Evolutionary conservation across 2,113 vertebrate species (phyloP).

Genomic region (Falcunculus frontatus): DNA sequence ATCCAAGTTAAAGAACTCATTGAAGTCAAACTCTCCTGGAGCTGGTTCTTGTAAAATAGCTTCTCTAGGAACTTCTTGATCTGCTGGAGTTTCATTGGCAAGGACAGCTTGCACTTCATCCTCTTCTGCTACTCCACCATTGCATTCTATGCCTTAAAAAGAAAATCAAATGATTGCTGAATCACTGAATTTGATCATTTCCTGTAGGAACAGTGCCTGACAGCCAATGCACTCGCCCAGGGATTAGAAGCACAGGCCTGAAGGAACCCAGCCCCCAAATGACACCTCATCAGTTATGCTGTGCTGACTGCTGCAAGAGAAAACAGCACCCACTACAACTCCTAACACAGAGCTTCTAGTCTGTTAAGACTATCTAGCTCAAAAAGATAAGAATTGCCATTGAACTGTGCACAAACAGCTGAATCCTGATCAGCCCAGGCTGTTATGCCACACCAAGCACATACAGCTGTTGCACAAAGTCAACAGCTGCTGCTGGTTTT

Average conservation of each 20-base stretch:
- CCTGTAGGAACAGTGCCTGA: not conserved
- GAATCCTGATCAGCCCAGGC: not conserved
- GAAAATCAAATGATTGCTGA: not conserved
- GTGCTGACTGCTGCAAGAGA: not conserved
- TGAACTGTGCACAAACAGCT: not conserved
- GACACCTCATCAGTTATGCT: not conserved
- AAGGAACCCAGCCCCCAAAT: fast-evolving
- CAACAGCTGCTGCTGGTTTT: not conserved
- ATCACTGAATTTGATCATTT: not conserved
- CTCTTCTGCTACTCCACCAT: constrained; percentile 86
- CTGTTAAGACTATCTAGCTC: not conserved
- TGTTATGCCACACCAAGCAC: not conserved
- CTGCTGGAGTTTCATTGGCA: constrained; percentile 76
- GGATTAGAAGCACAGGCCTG: not conserved
- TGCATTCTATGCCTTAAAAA: constrained; percentile 82
- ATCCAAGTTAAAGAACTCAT: constrained; percentile 98
- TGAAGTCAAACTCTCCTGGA: constrained; percentile 95
- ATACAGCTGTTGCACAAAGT: not conserved
- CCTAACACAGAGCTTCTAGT: not conserved
- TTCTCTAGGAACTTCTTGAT: constrained; percentile 91
- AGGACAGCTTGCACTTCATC: constrained; percentile 76
- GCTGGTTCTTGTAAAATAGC: constrained; percentile 83
- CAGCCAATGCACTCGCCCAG: not conserved
- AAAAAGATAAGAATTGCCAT: not conserved
- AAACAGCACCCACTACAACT: not conserved